Conservation (phyloP, 2,113 vertebrate genomes). For the Coturnix japonica region DNA sequence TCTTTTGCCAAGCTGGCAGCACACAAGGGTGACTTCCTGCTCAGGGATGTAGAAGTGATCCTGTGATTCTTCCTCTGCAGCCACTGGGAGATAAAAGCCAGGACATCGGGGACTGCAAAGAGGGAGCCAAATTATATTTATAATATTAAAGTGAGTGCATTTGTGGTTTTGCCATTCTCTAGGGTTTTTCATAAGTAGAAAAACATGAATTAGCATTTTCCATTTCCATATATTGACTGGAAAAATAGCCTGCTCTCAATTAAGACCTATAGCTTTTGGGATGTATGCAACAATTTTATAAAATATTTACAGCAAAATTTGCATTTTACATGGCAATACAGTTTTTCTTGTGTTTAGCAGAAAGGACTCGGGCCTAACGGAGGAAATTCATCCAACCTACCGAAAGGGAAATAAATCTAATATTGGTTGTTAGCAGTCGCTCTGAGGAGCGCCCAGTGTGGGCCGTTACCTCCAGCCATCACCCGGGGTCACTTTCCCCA, state of each 20-base stretch:
- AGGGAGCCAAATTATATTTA: slow-evolving; percentile 88
- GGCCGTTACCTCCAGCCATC: slow-evolving; percentile 59
- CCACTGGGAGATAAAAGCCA: slow-evolving; percentile 84
- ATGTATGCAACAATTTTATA: slow-evolving; percentile 87
- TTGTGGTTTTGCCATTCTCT: slow-evolving; percentile 84
- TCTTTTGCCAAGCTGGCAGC: slow-evolving; percentile 77
- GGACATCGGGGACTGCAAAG: slow-evolving; percentile 79
- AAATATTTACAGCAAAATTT: slow-evolving; percentile 88
- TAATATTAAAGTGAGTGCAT: slow-evolving; percentile 88
- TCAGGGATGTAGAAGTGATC: slow-evolving; percentile 73
- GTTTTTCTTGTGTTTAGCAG: slow-evolving; percentile 80
- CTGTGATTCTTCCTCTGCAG: slow-evolving; percentile 76
- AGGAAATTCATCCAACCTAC: slow-evolving; percentile 60
- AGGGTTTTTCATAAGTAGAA: slow-evolving; percentile 85
- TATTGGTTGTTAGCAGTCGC: slow-evolving; percentile 51
- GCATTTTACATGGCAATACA: slow-evolving; percentile 83
- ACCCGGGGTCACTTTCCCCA: slow-evolving; percentile 59
- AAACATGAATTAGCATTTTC: slow-evolving; percentile 90
- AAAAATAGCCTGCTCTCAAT: slow-evolving; percentile 87
- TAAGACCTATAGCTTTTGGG: slow-evolving; percentile 88
- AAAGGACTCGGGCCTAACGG: slow-evolving; percentile 66
- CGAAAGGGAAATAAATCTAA: slow-evolving; percentile 51
- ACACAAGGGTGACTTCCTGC: slow-evolving; percentile 68
- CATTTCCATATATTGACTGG: slow-evolving; percentile 90
- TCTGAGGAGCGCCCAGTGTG: slow-evolving; percentile 31